A percentile compares a stretch with the other conserved stretches of the same genome.
These are phyloP conservation scores for Botia almorhae DNA, from an alignment of 2,797 vertebrate genomes.

Conservation along the genomic window DNA sequence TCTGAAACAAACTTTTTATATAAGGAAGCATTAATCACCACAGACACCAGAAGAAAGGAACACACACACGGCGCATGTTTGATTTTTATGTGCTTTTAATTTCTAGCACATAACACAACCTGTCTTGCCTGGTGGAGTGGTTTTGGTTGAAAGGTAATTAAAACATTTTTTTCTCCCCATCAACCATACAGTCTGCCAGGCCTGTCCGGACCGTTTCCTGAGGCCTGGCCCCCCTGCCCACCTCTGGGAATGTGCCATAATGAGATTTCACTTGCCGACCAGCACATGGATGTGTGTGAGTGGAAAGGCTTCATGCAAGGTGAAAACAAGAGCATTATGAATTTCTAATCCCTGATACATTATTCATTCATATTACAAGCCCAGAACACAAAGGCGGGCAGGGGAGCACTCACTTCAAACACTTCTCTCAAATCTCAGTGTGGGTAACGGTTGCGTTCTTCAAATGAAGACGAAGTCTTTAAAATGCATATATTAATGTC, in stretches of 20 bases:
- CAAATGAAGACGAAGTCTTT: constrained; percentile 58
- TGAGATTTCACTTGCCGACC: constrained; percentile 50
- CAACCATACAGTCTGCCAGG: constrained; percentile 19
- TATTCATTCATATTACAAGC: constrained; percentile 62
- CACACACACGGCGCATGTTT: constrained; percentile 47
- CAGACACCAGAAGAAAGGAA: constrained; percentile 32
- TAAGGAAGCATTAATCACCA: constrained; percentile 53
- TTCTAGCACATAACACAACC: constrained; percentile 8
- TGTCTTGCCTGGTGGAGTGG: constrained; percentile 14
- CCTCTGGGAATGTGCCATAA: constrained; percentile 37
- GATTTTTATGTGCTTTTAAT: constrained; percentile 21
- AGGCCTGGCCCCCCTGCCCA: constrained; percentile 6
- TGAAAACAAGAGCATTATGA: constrained; percentile 63
- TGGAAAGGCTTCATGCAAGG: constrained; percentile 49
- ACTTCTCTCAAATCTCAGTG: constrained; percentile 49
- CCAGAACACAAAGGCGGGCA: constrained; percentile 56
- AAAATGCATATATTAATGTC: constrained; percentile 62
- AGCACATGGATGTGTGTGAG: constrained; percentile 39
- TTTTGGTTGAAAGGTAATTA: constrained; percentile 40
- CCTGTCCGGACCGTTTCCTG: constrained; percentile 16
- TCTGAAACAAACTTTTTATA: background rate
- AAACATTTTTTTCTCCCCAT: constrained; percentile 32
- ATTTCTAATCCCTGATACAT: constrained; percentile 60
- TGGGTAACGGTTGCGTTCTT: constrained; percentile 59
- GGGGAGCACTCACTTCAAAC: constrained; percentile 62